Percentiles rank a stretch among this genome's conserved stretches.
Evolutionary conservation across 1,140 invertebrate species (phyloP).

Genomic region (Drosophila subobscura): DNA sequence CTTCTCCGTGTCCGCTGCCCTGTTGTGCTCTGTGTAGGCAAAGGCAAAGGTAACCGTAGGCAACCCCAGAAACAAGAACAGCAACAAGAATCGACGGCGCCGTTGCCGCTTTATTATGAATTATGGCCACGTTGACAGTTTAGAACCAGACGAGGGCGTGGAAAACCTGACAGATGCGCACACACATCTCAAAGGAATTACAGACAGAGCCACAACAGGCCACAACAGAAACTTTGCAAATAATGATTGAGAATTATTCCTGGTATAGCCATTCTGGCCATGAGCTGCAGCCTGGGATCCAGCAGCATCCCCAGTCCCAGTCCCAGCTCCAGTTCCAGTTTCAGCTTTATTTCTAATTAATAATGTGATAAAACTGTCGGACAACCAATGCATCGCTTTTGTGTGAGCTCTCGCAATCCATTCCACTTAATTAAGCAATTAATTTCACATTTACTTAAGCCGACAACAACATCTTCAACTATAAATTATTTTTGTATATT

Average conservation of each 20-base stretch:
- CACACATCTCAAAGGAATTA: slow-evolving; percentile 41
- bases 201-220: background rate
- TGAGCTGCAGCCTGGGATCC: background rate
- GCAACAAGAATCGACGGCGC: slow-evolving; percentile 63
- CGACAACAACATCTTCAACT: slow-evolving; percentile 71
- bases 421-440: slow-evolving; percentile 82
- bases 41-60: slow-evolving; percentile 23
- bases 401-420: slow-evolving; percentile 69
- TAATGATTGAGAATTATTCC: slow-evolving; percentile 48
- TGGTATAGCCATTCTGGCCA: slow-evolving; percentile 54
- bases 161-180: slow-evolving; percentile 79
- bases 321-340: slow-evolving; percentile 9
- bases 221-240: slow-evolving; percentile 39
- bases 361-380: slow-evolving; percentile 81
- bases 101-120: slow-evolving; percentile 75
- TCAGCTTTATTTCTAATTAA: slow-evolving; percentile 77
- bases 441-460: slow-evolving; percentile 80
- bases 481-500: slow-evolving; percentile 63
- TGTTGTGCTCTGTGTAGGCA: slow-evolving; percentile 39
- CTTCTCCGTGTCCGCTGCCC: slow-evolving; percentile 14
- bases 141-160: slow-evolving; percentile 74
- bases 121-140: slow-evolving; percentile 81
- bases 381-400: slow-evolving; percentile 46
- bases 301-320: background rate
- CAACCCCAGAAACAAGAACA: slow-evolving; percentile 21